These are phyloP conservation scores for zebrafish (Danio rerio) DNA, from an alignment of 2,113 vertebrate species.

Conservation along the genomic window DNA sequence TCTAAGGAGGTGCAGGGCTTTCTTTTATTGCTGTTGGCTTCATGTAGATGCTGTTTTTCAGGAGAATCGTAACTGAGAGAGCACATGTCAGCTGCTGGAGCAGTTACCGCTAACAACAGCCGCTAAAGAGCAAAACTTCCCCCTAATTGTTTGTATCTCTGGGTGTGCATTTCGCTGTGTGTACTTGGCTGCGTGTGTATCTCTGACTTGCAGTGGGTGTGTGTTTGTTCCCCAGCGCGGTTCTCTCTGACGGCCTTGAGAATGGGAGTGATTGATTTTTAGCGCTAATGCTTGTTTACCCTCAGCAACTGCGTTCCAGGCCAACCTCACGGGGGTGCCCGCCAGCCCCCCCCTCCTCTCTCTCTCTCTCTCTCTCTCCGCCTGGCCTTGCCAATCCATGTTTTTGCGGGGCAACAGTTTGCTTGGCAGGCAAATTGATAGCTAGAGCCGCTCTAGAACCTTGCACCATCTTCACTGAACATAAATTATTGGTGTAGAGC, in stretches of 20 bases:
- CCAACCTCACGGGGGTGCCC: conserved; percentile 77
- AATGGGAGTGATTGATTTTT: conserved; percentile 83
- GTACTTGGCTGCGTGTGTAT: conserved; percentile 33
- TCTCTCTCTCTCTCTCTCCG: conserved; percentile 53
- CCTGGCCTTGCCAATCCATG: conserved; percentile 68
- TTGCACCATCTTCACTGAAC: conserved; percentile 90
- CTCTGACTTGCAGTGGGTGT: conserved; percentile 42
- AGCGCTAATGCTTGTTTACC: conserved; percentile 78
- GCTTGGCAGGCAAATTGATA: conserved; percentile 85
- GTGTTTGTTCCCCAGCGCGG: conserved; percentile 43
- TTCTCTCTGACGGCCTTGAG: conserved; percentile 68
- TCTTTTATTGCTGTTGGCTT: background rate
- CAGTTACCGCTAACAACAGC: conserved; percentile 20
- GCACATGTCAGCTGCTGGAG: background rate
- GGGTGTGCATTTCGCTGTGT: background rate
- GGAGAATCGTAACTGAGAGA: background rate
- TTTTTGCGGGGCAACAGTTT: conserved; percentile 78
- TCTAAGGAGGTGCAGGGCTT: background rate
- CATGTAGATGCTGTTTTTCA: background rate
- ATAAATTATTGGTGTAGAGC: conserved; percentile 93
- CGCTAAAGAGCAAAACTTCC: conserved; percentile 44
- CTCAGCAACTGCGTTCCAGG: conserved; percentile 74
- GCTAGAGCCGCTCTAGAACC: conserved; percentile 87
- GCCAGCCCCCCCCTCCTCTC: conserved; percentile 47
- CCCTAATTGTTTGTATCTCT: conserved; percentile 17